Evolutionary conservation across 2,113 vertebrate species (phyloP).

Genomic region (Arothron firmamentum): DNA sequence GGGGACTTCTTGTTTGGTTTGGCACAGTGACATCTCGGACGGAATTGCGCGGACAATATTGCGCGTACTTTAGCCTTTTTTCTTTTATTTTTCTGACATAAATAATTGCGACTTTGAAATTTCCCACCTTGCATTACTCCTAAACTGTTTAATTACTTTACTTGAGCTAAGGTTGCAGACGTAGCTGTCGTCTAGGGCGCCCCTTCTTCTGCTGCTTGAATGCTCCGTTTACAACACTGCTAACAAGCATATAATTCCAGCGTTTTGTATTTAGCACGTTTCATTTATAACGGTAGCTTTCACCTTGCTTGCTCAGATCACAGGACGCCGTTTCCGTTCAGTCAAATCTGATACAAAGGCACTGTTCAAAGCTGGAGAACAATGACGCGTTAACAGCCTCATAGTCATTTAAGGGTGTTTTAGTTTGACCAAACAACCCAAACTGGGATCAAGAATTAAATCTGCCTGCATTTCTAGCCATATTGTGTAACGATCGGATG

Average conservation of each 20-base stretch:
- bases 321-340: conserved; percentile 54
- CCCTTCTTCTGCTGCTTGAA: background rate
- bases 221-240: conserved; percentile 5
- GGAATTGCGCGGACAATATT: conserved; percentile 43
- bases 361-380: conserved; percentile 27
- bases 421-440: background rate
- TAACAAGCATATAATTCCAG: background rate
- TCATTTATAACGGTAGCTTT: conserved; percentile 10
- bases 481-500: conserved; percentile 35
- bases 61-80: conserved; percentile 11
- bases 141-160: conserved; percentile 8
- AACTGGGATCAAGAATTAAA: conserved; percentile 23
- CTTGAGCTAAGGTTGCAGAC: background rate
- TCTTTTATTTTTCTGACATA: too few species aligned
- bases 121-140: conserved; percentile 27
- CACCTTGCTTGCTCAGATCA: conserved; percentile 24
- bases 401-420: conserved; percentile 4
- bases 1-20: conserved; percentile 33
- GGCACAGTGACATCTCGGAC: conserved; percentile 54
- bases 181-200: conserved; percentile 13
- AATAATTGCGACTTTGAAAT: conserved; percentile 26
- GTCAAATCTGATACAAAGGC: conserved; percentile 29
- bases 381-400: conserved; percentile 24
- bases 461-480: conserved; percentile 19
- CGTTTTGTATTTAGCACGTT: conserved; percentile 26